Evolutionary conservation across 1,140 invertebrate genomes (phyloP), one percentile per base, ranked within the genome.

Genomic region (Antheraea pernyi): DNA sequence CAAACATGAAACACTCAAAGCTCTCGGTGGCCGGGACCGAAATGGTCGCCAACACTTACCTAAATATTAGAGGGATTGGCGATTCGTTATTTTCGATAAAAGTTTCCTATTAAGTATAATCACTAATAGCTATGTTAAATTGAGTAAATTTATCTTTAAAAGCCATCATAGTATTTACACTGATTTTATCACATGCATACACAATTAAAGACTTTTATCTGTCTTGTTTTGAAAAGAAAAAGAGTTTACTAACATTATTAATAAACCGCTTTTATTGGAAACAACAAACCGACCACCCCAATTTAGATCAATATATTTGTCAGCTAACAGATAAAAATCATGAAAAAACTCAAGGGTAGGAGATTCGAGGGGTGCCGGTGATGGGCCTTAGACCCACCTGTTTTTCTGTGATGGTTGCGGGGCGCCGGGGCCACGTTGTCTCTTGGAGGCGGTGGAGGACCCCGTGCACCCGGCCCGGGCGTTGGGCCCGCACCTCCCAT

Each of bases 391-490:
- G 68, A 68, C 75, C 69, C 81, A 91, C 88, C 88, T 88, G 88
- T 74, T 82, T 92, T 92, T 68, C 92, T 82, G 74, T 85, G 88
- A 42, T 90, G 89, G 70, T 85, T 84, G 67, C 84, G 83, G 30
- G 83, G 84, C 59, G 81, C 84, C 53, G 85, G 85, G 22, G 89
- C 86, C 78, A 94, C 93, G 81, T 94, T 94, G 81, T 97, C 96
- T 69, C 96, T 89, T 0, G 96, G 96, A 1, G 97, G 97, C 36
- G 96, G 96, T 36, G 97, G 97, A 7, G 97, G 97, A 46, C 96
- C 96, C 71, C 96, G 93, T 0, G 96, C 96, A 18, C 96, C 48
- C 94, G 96, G 74, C 94, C 96, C 83, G 93, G 95, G 95, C 92
- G 85, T 83, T 86, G 86, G 59, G 68, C 3, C 96, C 95, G 16